These are phyloP conservation scores for Verasper variegatus DNA, from an alignment of 2,113 vertebrate species.

Conservation along the genomic window DNA sequence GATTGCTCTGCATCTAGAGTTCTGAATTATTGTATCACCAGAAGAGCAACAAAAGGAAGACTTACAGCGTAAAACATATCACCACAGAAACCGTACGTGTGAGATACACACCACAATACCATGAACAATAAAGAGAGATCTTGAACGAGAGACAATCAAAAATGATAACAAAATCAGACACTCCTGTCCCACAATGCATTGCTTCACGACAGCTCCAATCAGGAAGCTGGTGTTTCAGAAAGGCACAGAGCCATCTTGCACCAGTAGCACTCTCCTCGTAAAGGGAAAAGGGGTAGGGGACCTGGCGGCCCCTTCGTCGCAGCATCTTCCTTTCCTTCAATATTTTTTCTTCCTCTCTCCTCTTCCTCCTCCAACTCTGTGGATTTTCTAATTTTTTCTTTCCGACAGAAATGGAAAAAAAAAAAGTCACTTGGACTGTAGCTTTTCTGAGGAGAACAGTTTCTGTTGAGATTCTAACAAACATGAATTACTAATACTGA, in stretches of 20 bases:
- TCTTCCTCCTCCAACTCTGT: slow-evolving; percentile 53
- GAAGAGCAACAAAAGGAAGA: slow-evolving; percentile 85
- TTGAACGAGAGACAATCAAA: slow-evolving; percentile 79
- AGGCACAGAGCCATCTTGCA: slow-evolving; percentile 86
- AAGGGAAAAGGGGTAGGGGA: slow-evolving; percentile 79
- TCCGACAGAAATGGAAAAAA: slow-evolving; percentile 85
- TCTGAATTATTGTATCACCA: slow-evolving; percentile 75
- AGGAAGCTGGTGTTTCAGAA: slow-evolving; percentile 85
- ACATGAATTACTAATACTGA: slow-evolving; percentile 83
- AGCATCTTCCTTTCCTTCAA: slow-evolving; percentile 63
- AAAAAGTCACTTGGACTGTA: slow-evolving; percentile 69
- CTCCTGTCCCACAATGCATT: slow-evolving; percentile 85
- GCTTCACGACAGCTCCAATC: slow-evolving; percentile 83
- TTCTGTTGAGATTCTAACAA: slow-evolving; percentile 66
- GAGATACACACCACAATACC: slow-evolving; percentile 72
- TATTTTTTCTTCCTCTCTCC: slow-evolving; percentile 22
- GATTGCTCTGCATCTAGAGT: slow-evolving; percentile 78
- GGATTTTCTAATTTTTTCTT: slow-evolving; percentile 74
- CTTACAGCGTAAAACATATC: slow-evolving; percentile 77
- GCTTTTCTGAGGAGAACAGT: slow-evolving; percentile 69
- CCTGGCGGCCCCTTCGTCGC: slow-evolving; percentile 64
- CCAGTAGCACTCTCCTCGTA: slow-evolving; percentile 84
- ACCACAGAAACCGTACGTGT: slow-evolving; percentile 71
- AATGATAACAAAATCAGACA: slow-evolving; percentile 78
- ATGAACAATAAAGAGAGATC: slow-evolving; percentile 74